Evolutionary conservation across 2,113 vertebrate species (phyloP), one percentile per base, ranked within the genome.

Genomic region (Poicephalus meyeri): DNA sequence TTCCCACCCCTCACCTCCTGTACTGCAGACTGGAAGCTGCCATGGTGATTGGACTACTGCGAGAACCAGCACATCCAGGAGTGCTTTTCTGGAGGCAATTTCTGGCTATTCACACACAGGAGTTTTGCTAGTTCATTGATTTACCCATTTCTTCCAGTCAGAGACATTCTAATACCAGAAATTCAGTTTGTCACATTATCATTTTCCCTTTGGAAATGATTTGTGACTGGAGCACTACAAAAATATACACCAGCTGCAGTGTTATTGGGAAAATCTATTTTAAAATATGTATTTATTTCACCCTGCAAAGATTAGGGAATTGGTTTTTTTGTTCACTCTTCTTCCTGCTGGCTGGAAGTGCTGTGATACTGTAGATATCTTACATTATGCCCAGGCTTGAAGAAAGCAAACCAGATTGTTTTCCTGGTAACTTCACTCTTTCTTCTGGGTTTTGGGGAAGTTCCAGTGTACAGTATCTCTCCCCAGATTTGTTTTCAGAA

Each of bases 151-250:
- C 82, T 96, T 97, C 69, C 96, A 85, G 88, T 74, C 91, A 42
- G 85, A 91, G 78, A 77, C 93, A 95, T 90, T 94, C 91, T 77
- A 91, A 93, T 35, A 86, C 85, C 94, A 96, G 93, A 97, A 97
- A 97, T 97, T 93, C 89, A 82, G 39, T 89, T 94, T 91, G 72
- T 96, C 95, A 94, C 94, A 42, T 97, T 88, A 91, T 58, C 68
- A 89, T 96, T 96, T 96, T 88, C 86, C 72, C 70, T 89, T 88
- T 28, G 44, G 95, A 94, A 97, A 92, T 91, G 79, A 95, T 96
- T 95, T 97, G 93, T 95, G 96, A 95, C 90, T 94, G 92, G 49
- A 78, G 44, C 47, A 49, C 61, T 42, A 29, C 47, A 72, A 47
- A 91, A 86, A 72, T 26, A 52, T 23, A 23, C 11, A 21, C 55